Evolutionary conservation across 2,888 invertebrate species (phyloP), one percentile per base, ranked within the genome.

Genomic region (Galerucella pusilla): DNA sequence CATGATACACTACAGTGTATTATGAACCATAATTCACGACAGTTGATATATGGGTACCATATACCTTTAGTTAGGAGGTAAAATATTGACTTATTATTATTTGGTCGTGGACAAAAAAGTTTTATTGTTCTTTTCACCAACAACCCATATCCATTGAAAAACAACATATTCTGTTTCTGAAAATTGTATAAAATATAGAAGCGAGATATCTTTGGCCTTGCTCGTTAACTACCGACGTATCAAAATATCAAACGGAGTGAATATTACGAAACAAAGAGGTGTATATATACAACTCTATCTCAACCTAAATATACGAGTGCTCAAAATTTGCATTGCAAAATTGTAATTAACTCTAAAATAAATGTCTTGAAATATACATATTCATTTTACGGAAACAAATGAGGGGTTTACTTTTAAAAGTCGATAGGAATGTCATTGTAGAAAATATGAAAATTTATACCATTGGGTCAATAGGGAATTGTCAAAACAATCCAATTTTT

Each of bases 311-410:
- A 85, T 84, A 85, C 84, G 81, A 84, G 84, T 83, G 81, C 82
- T 79, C 77, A 77, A 80, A 82, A 86, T 86, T 85, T 86, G 85
- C 84, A 86, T 84, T 86, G 85, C 86, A 86, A 86, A 86, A 84
- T 81, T 83, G 84, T 85, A 85, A 85, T 86, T 86, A 85, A 85
- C 84, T 83, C 84, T 82, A 84, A 83, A 85, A 85, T 85, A 86
- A 86, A 85, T 84, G 84, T 84, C 80, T 80, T 76, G 79, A 78
- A 77, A 77, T 82, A 85, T 85, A 83, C 84, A 85, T 85, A 85
- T 85, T 85, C 85, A 85, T 85, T 83, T 79, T 72, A 77, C 76
- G 73, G 75, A 80, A 75, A 78, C 79, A 80, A 84, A 82, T 82
- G 82, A 81, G 82, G 78, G 35, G 81, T 81, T 82, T 80, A 77